phyloP scores from a whole-genome alignment of 2,113 vertebrate species.

The Sterrhoptilus dennistouni region DNA sequence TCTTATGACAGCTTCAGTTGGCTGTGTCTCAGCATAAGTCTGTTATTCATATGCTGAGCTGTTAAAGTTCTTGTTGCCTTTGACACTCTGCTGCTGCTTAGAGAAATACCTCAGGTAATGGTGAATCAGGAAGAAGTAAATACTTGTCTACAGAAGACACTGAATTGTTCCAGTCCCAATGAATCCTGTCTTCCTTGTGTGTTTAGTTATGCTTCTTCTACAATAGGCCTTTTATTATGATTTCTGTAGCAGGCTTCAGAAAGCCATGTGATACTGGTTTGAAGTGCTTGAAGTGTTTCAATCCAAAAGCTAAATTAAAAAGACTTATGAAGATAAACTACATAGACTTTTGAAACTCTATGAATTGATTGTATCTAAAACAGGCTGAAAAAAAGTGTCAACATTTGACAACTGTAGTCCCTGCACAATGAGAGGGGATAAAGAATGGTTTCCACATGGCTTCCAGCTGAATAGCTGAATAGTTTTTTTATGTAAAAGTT shows the following conservation, averaged over 20 bases:
- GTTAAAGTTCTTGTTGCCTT: conserved; percentile 18
- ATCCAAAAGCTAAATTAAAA: not conserved
- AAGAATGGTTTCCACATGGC: not conserved
- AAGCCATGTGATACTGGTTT: not conserved
- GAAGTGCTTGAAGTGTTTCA: not conserved
- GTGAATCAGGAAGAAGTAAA: not conserved
- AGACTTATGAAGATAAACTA: not conserved
- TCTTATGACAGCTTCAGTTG: not conserved
- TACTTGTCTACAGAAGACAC: not conserved
- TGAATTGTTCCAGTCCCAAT: not conserved
- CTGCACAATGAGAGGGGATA: not conserved
- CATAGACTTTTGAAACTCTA: not conserved
- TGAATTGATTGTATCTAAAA: not conserved
- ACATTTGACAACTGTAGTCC: not conserved
- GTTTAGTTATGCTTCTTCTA: not conserved
- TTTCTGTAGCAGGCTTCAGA: not conserved
- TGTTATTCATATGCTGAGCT: not conserved
- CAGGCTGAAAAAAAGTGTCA: not conserved
- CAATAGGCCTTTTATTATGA: not conserved
- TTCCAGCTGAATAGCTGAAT: not conserved
- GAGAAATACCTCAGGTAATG: not conserved
- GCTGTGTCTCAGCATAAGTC: not conserved
- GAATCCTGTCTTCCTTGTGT: not conserved
- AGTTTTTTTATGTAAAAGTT: not conserved
- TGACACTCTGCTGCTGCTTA: not conserved